phyloP scores from a whole-genome alignment of 1,140 invertebrate genomes.

The Bombus cullumanus region DNA sequence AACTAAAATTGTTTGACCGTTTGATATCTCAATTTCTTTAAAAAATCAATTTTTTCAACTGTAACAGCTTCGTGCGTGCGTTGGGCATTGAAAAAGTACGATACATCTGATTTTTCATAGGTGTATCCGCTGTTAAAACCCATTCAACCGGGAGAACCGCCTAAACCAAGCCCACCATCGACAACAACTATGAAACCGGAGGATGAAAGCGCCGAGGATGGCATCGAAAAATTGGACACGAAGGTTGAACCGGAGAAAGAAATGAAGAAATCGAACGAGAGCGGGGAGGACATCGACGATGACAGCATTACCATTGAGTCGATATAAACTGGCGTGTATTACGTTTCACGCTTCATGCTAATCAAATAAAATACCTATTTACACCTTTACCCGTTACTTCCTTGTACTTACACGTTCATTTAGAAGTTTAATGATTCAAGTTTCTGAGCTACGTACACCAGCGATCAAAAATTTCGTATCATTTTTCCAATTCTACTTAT shows the following conservation, averaged over 20 bases:
- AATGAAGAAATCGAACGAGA: slow-evolving; percentile 24
- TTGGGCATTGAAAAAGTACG: not conserved
- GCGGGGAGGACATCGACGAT: slow-evolving; percentile 39
- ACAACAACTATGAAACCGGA: slow-evolving; percentile 43
- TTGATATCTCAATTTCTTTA: not conserved
- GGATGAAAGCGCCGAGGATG: slow-evolving; percentile 53
- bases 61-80: no score
- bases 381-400: not conserved
- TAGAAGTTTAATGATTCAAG: not conserved
- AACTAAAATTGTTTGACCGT: not conserved
- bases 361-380: slow-evolving; percentile 5
- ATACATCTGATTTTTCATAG: slow-evolving; percentile 6
- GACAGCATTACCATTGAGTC: slow-evolving; percentile 70
- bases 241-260: slow-evolving; percentile 63
- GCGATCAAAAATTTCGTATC: no score
- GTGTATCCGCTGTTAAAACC: slow-evolving; percentile 55
- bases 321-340: slow-evolving; percentile 20
- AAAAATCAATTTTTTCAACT: not conserved
- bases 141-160: slow-evolving; percentile 1
- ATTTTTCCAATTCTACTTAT: no score
- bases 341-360: not conserved
- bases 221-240: slow-evolving; percentile 71
- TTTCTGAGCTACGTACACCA: not conserved
- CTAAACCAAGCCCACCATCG: slow-evolving; percentile 31
- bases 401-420: no score